A percentile compares a stretch with the other conserved stretches of the same genome.
Evolutionary conservation across 1,140 invertebrate species (phyloP).

Genomic region (Reticulitermes speratus): DNA sequence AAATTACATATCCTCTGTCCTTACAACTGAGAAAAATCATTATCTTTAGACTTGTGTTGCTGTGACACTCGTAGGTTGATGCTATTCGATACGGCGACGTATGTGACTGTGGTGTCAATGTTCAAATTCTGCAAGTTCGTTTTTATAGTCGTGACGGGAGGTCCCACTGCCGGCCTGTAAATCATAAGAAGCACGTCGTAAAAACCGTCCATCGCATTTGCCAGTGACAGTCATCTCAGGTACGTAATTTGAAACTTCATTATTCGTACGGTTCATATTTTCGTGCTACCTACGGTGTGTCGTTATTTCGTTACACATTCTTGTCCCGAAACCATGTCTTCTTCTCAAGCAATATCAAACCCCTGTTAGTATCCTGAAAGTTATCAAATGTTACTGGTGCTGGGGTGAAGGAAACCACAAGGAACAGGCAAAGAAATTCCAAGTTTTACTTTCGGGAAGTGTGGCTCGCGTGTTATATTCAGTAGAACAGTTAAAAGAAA

Average conservation of each 20-base stretch:
- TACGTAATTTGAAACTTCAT: background rate
- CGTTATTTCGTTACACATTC: too few species aligned
- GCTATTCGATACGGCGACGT: background rate
- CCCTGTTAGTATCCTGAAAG: too few species aligned
- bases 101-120: background rate
- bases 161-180: background rate
- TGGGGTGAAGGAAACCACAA: too few species aligned
- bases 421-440: too few species aligned
- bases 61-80: background rate
- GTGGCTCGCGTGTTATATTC: too few species aligned
- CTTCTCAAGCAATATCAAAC: too few species aligned
- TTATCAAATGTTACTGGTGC: too few species aligned
- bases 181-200: background rate
- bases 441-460: too few species aligned
- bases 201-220: background rate
- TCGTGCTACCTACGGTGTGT: too few species aligned
- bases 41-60: background rate
- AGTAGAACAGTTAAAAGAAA: too few species aligned
- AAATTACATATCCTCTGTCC: background rate
- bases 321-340: too few species aligned
- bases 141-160: background rate
- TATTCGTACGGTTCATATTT: too few species aligned
- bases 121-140: background rate
- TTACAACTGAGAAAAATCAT: background rate
- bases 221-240: background rate